phyloP scores from a whole-genome alignment of 2,797 vertebrate genomes.

The Lepidocolaptes lacrymiger region DNA sequence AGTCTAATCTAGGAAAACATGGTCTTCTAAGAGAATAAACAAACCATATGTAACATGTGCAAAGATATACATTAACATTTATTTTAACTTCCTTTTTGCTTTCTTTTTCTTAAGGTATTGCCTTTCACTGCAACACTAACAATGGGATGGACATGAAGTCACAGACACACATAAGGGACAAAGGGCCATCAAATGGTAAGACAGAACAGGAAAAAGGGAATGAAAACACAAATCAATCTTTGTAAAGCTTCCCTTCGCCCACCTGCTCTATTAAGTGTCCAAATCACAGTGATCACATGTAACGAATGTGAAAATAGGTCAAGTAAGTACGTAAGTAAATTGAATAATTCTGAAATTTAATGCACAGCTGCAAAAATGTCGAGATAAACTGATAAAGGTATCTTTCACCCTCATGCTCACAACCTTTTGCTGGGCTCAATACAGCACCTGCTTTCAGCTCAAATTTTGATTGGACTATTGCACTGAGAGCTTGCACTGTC shows the following conservation, averaged over 20 bases:
- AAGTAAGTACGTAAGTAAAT: background rate
- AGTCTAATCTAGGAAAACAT: background rate
- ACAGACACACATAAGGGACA: background rate
- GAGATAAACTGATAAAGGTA: background rate
- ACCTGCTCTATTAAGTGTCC: background rate
- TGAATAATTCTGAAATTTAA: background rate
- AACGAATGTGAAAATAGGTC: background rate
- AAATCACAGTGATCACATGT: background rate
- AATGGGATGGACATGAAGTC: conserved; percentile 63
- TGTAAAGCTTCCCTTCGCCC: background rate
- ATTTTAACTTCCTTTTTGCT: background rate
- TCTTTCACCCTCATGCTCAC: background rate
- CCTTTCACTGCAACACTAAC: background rate
- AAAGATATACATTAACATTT: background rate
- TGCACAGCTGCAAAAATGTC: background rate
- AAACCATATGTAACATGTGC: background rate
- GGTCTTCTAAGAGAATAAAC: background rate
- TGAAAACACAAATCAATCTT: background rate
- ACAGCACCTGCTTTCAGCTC: background rate
- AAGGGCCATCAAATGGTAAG: background rate
- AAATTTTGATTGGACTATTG: background rate
- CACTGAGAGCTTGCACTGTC: background rate
- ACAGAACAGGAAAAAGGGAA: conserved; percentile 17
- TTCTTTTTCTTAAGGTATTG: background rate
- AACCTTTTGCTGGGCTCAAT: background rate